Evolutionary conservation across 2,113 vertebrate species (phyloP).

Genomic region (Nothocercus nigrocapillus): DNA sequence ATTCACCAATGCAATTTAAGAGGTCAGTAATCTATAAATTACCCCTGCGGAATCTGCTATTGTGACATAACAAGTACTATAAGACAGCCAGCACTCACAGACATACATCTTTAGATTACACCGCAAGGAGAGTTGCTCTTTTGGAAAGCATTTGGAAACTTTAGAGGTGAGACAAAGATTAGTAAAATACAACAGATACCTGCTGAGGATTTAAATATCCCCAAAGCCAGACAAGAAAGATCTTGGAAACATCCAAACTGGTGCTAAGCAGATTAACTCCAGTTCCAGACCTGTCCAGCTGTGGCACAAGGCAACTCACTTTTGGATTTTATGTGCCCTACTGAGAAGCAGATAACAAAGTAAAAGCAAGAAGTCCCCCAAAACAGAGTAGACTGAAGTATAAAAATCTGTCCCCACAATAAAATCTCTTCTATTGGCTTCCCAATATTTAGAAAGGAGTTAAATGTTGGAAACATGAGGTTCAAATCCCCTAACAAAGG

Average conservation of each 20-base stretch:
- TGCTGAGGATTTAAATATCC: background rate
- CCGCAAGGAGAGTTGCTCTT: background rate
- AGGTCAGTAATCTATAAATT: background rate
- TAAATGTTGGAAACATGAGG: background rate
- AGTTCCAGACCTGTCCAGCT: background rate
- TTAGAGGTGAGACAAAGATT: background rate
- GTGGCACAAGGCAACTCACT: accelerated
- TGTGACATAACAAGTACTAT: background rate
- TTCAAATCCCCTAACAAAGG: background rate
- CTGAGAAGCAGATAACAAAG: background rate
- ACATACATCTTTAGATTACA: background rate
- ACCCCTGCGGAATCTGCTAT: background rate
- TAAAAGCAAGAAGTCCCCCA: background rate
- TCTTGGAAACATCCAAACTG: background rate
- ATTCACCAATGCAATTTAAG: background rate
- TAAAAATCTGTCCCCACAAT: background rate
- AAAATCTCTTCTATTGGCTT: background rate
- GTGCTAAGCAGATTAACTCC: background rate
- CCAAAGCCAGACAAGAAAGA: background rate
- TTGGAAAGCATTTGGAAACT: background rate
- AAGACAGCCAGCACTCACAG: background rate
- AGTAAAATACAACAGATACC: background rate
- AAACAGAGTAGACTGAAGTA: background rate
- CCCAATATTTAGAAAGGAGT: background rate
- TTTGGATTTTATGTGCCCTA: background rate